A percentile compares a stretch with the other conserved stretches of the same genome.
Evolutionary conservation across 2,888 invertebrate genomes (phyloP).

Genomic region (Hirtodrosophila trivittata): DNA sequence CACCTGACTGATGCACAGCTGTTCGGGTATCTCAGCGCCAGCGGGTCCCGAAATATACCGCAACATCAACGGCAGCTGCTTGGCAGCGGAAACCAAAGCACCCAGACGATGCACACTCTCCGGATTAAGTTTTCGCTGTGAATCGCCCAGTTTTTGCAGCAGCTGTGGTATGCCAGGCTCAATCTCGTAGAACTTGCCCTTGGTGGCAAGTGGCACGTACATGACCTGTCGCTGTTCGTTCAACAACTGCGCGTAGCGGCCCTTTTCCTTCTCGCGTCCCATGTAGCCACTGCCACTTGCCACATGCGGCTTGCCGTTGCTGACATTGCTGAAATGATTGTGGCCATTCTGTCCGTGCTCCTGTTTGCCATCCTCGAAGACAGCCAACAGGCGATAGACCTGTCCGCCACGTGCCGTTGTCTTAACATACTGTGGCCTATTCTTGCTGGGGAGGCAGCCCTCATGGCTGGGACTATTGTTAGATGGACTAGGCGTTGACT

Average conservation of each 20-base stretch:
- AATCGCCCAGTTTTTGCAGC: slow-evolving; percentile 79
- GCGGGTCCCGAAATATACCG: slow-evolving; percentile 83
- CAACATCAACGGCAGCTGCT: slow-evolving; percentile 80
- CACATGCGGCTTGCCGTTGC: slow-evolving; percentile 34
- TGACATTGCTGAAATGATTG: slow-evolving; percentile 25
- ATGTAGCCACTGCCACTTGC: slow-evolving; percentile 50
- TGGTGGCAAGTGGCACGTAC: slow-evolving; percentile 90
- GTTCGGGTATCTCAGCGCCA: slow-evolving; percentile 81
- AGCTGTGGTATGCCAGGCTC: slow-evolving; percentile 85
- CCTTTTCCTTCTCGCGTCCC: slow-evolving; percentile 84
- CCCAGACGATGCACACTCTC: slow-evolving; percentile 84
- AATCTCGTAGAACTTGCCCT: slow-evolving; percentile 90
- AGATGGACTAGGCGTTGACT: slow-evolving; percentile 77
- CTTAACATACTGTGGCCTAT: slow-evolving; percentile 86
- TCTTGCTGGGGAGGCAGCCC: slow-evolving; percentile 75
- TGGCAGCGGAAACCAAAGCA: slow-evolving; percentile 76
- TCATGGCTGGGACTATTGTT: slow-evolving; percentile 75
- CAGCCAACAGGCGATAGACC: slow-evolving; percentile 89
- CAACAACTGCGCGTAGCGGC: slow-evolving; percentile 89
- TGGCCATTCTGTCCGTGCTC: slow-evolving; percentile 65
- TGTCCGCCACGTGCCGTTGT: slow-evolving; percentile 90
- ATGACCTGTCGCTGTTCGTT: slow-evolving; percentile 90
- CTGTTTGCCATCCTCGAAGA: slow-evolving; percentile 88
- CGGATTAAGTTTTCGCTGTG: slow-evolving; percentile 80
- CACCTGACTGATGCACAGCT: slow-evolving; percentile 80